These are phyloP conservation scores for Calosoma granatense DNA, from an alignment of 1,140 invertebrate species.

Conservation along the genomic window DNA sequence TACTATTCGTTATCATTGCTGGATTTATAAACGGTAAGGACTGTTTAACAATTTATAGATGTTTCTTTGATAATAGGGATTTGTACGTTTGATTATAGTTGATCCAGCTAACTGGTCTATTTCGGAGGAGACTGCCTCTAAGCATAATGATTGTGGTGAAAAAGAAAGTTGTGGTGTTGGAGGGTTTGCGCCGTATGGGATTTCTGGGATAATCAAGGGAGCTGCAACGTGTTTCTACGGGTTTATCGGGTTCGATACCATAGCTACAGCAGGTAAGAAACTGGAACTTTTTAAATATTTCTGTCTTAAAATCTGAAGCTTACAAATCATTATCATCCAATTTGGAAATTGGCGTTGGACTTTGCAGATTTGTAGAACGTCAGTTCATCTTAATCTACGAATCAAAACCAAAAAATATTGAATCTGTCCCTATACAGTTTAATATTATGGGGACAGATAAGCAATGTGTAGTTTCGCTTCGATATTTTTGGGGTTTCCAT, in stretches of 20 bases:
- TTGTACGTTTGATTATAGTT: constrained; percentile 30
- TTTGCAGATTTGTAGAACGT: no score
- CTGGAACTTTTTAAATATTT: no score
- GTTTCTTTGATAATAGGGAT: no score
- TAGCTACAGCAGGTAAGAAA: constrained; percentile 57
- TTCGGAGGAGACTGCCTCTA: constrained; percentile 43
- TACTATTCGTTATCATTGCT: constrained; percentile 58
- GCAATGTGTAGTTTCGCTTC: no score
- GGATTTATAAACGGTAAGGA: constrained; percentile 53
- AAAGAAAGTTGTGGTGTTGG: constrained; percentile 46
- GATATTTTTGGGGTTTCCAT: no score
- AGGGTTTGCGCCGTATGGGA: constrained; percentile 74
- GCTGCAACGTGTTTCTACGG: constrained; percentile 87
- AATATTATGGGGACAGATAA: no score
- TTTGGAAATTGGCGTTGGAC: no score
- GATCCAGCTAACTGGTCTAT: constrained; percentile 58
- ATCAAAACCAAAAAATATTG: no score
- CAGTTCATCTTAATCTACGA: no score
- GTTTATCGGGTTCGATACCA: constrained; percentile 84
- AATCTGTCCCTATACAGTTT: no score
- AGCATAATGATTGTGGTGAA: constrained; percentile 19
- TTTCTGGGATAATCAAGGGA: constrained; percentile 67
- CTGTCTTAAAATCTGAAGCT: background rate
- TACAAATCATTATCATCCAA: no score
- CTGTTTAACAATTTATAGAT: no score